Percentiles rank a stretch among this genome's conserved stretches.
phyloP scores from a whole-genome alignment of 1,140 invertebrate species.

The Paraescarpia echinospica region DNA sequence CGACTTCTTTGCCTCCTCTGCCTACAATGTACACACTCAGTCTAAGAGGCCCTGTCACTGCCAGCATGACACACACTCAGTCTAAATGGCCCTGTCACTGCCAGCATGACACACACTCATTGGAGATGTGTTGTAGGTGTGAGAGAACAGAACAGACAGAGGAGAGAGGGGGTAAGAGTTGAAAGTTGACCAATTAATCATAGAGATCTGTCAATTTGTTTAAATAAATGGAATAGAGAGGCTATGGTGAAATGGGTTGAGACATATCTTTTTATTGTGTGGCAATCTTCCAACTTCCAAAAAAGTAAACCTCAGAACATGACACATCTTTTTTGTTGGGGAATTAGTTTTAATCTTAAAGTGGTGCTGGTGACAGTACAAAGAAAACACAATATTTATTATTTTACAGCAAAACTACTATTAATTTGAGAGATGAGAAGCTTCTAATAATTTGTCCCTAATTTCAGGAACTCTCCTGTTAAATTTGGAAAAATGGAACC shows the following conservation, averaged over 20 bases:
- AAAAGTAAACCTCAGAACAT: neutral
- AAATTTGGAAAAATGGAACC: neutral
- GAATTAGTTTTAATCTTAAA: neutral
- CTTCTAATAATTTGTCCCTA: neutral
- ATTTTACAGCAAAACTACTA: too few species aligned
- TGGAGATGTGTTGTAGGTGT: too few species aligned
- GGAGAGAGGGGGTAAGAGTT: too few species aligned
- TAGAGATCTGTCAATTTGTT: neutral
- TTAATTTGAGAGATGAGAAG: neutral
- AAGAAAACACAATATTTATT: too few species aligned
- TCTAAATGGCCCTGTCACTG: too few species aligned
- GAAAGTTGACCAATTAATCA: too few species aligned
- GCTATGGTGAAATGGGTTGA: neutral
- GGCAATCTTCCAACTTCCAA: neutral
- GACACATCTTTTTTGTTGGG: neutral
- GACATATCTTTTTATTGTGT: neutral
- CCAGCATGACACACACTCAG: conserved; percentile 31
- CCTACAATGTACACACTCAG: conserved; percentile 31
- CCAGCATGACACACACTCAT: too few species aligned
- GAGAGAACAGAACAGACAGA: too few species aligned
- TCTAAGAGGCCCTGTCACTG: conserved; percentile 24
- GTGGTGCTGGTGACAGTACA: neutral
- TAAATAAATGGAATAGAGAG: neutral
- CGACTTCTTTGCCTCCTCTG: conserved; percentile 41
- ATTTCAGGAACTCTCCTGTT: neutral